phyloP scores from a whole-genome alignment of 1,140 invertebrate species.

The Hylaeus anthracinus region DNA sequence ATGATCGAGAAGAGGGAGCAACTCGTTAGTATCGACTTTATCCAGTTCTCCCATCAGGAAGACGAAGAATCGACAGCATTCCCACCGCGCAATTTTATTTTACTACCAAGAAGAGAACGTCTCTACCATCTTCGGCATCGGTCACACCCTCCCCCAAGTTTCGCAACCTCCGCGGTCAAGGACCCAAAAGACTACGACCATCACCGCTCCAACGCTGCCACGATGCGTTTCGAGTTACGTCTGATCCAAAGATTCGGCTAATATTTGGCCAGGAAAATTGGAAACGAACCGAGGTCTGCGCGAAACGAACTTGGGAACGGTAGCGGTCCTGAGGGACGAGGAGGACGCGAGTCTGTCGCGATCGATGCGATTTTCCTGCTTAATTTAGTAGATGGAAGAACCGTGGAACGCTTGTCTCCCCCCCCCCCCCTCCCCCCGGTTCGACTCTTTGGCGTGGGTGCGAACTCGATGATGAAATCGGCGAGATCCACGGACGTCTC shows the following conservation, averaged over 20 bases:
- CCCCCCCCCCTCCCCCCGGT: background rate
- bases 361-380: slow-evolving; percentile 52
- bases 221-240: background rate
- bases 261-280: slow-evolving; percentile 44
- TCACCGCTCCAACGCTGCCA: background rate
- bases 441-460: background rate
- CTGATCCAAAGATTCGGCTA: slow-evolving; percentile 23
- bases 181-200: background rate
- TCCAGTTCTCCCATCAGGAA: too few relatives aligned
- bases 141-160: too few relatives aligned
- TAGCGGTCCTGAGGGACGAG: background rate
- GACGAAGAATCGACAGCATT: too few relatives aligned
- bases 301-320: background rate
- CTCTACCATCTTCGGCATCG: too few relatives aligned
- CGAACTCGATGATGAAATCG: slow-evolving; percentile 45
- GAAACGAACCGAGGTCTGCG: slow-evolving; percentile 10
- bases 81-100: too few relatives aligned
- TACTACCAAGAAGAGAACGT: too few relatives aligned
- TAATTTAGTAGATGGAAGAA: slow-evolving; percentile 42
- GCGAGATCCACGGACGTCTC: slow-evolving; percentile 25
- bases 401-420: background rate
- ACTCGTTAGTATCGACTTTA: too few relatives aligned
- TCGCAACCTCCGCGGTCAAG: too few relatives aligned
- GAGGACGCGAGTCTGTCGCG: background rate
- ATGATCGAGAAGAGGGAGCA: too few relatives aligned